Evolutionary conservation across 2,888 invertebrate species (phyloP), one percentile per base, ranked within the genome.

Genomic region (Melanostoma mellinum): DNA sequence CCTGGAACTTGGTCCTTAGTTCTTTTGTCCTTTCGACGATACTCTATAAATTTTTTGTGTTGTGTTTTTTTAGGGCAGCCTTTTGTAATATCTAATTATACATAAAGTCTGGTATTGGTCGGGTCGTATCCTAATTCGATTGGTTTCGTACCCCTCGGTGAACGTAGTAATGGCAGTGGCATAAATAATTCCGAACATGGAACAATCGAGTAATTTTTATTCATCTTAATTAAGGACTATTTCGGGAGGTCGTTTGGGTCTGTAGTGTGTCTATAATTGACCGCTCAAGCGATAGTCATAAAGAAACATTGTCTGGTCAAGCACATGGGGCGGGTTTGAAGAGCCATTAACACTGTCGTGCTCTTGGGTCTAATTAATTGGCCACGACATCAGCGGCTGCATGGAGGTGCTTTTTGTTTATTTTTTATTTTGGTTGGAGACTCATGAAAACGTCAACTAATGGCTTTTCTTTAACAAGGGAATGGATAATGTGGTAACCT

Each of bases 201-300:
- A 72, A 77, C 53, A 77, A 68, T 82, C 56, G 67, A 69, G 82
- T 82, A 73, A 82, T 78, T 82, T 78, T 82, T 82, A 82, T 82
- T 82, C 68, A 69, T 82, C 78, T 82, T 82, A 82, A 78, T 82
- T 82, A 78, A 78, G 82, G 53, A 69, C 63, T 58, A 73, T 82
- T 77, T 77, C 61, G 58, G 42, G 48, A 42, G 63, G 61, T 50
- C 4, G 10, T 53, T 55, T 9, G n/a, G 42, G 55, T 67, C 20
- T 42, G 52, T 50, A 68, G 32, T 61, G 30, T 46, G 35, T 63
- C 35, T 63, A 60, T 78, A 82, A 82, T 82, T 77, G 76, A 60
- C 58, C 42, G 48, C 55, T 65, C 55, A 52, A 63, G 52, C 82
- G 68, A 74, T 74, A 58, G 50, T 50, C 63, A 77, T 72, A 73